Evolutionary conservation across 1,140 invertebrate genomes (phyloP).

Genomic region (Ditylenchus dipsaci): DNA sequence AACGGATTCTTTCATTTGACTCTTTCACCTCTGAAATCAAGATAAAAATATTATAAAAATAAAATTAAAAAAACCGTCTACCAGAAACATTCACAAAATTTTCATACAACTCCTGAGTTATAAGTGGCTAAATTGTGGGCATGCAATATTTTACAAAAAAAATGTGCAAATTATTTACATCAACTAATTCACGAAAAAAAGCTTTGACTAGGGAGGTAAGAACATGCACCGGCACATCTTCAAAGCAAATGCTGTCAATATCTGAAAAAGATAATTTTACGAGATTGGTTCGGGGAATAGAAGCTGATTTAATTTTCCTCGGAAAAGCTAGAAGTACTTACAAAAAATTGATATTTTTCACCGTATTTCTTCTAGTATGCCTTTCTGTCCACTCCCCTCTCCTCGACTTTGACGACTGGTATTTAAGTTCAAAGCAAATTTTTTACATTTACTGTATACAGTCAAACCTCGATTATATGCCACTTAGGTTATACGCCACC

Average conservation of each 20-base stretch:
- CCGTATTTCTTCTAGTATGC: background rate
- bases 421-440: too few species aligned
- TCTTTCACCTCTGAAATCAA: conserved; percentile 68
- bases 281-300: background rate
- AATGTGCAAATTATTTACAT: conserved; percentile 56
- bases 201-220: conserved; percentile 82
- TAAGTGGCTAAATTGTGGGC: conserved; percentile 65
- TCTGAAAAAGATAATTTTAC: conserved; percentile 48
- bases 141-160: too few species aligned
- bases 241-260: conserved; percentile 65
- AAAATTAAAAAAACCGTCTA: conserved; percentile 64
- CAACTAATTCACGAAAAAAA: conserved; percentile 85
- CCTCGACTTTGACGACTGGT: too few species aligned
- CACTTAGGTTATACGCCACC: too few species aligned
- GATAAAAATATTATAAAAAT: conserved; percentile 8
- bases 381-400: too few species aligned
- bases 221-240: conserved; percentile 74
- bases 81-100: conserved; percentile 72
- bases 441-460: too few species aligned
- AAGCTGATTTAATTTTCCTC: too few species aligned
- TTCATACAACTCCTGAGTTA: conserved; percentile 88
- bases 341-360: background rate
- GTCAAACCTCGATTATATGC: too few species aligned
- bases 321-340: too few species aligned
- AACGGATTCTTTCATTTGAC: conserved; percentile 74